Conservation (phyloP, 2,113 vertebrate genomes). For the Megalops atlanticus region DNA sequence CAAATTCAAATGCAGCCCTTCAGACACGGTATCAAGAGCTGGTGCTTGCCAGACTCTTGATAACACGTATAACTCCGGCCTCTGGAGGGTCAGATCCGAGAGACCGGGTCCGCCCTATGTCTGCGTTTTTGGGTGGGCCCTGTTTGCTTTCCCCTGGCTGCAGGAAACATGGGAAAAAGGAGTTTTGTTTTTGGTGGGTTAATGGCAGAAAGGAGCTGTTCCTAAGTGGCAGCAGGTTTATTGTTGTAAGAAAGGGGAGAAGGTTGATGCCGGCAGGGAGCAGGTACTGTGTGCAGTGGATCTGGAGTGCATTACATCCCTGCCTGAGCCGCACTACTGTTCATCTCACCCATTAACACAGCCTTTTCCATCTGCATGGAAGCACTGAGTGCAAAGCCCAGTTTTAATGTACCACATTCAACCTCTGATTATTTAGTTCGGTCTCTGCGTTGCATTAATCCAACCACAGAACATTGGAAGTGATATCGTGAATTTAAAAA, state of each 20-base stretch:
- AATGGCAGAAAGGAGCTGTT: constrained; percentile 52
- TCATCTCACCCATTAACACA: constrained; percentile 43
- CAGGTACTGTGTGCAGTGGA: constrained; percentile 55
- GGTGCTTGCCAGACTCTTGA: no score
- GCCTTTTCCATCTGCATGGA: no score
- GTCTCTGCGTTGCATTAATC: no score
- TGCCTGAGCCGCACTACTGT: constrained; percentile 24
- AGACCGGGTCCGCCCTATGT: constrained; percentile 2
- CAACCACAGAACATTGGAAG: no score
- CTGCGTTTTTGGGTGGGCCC: constrained; percentile 41
- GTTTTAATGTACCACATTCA: no score
- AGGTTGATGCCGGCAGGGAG: constrained; percentile 74
- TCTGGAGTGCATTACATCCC: constrained; percentile 72
- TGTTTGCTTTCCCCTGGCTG: constrained; percentile 23
- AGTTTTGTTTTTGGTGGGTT: constrained; percentile 47
- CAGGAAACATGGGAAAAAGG: constrained; percentile 44
- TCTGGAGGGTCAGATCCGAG: constrained; percentile 8
- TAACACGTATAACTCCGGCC: background rate
- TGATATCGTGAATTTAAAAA: no score
- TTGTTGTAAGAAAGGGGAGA: constrained; percentile 74
- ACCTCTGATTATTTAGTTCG: no score
- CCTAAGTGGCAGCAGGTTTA: constrained; percentile 64
- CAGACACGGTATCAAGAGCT: background rate
- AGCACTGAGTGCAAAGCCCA: no score
- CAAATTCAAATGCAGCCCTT: background rate